Percentiles rank a stretch among this genome's conserved stretches.
Evolutionary conservation across 2,797 vertebrate genomes (phyloP).

Genomic region (Pseudochirops corinnae): DNA sequence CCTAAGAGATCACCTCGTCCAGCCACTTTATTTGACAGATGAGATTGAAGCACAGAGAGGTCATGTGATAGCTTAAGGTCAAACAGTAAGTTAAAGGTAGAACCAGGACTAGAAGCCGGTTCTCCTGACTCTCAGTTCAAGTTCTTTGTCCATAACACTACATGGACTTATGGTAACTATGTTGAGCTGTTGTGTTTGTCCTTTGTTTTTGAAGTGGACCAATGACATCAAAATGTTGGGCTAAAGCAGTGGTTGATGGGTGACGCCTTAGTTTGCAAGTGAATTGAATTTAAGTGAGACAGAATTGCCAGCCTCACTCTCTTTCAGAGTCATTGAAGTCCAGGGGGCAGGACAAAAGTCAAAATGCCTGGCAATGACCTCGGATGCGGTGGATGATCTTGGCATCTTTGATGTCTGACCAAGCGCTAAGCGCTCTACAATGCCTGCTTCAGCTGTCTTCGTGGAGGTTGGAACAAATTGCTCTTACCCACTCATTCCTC

Average conservation of each 20-base stretch:
- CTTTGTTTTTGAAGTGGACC: background rate
- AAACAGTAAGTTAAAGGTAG: background rate
- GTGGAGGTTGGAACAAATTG: background rate
- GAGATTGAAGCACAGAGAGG: slow-evolving; percentile 19
- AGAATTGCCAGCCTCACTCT: background rate
- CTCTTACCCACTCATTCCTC: background rate
- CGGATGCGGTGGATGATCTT: background rate
- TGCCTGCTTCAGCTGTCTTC: background rate
- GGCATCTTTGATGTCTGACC: background rate
- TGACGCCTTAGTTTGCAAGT: background rate
- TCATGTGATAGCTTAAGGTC: background rate
- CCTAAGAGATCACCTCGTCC: background rate
- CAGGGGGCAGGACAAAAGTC: background rate
- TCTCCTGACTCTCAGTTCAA: background rate
- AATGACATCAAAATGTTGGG: background rate
- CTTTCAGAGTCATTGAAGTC: background rate
- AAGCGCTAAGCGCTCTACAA: background rate
- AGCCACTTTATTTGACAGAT: background rate
- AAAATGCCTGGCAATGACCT: background rate
- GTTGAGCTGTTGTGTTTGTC: background rate
- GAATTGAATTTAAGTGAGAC: background rate
- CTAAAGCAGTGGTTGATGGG: background rate
- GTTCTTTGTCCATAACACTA: background rate
- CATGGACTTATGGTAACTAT: background rate
- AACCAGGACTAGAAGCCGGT: background rate